A percentile compares a stretch with the other conserved stretches of the same genome.
phyloP scores from a whole-genome alignment of 2,888 invertebrate species.

The Unio pictorum region DNA sequence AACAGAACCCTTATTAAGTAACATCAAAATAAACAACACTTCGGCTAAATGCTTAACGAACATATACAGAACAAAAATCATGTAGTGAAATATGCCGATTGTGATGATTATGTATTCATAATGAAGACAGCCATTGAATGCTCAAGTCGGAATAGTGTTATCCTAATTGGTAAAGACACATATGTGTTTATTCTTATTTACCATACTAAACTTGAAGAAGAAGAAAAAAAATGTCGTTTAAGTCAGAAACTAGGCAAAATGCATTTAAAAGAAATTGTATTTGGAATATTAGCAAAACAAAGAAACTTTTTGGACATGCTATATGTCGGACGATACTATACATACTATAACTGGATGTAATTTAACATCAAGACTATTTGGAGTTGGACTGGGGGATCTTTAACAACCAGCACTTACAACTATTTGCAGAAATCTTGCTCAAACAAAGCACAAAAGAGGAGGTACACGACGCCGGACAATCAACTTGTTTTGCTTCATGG shows the following conservation, averaged over 20 bases:
- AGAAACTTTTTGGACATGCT: slow-evolving; percentile 14
- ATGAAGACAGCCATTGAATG: slow-evolving; percentile 30
- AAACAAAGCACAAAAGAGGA: slow-evolving; percentile 7
- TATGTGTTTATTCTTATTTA: slow-evolving; percentile 46
- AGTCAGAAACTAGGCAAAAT: slow-evolving; percentile 13
- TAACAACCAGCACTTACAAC: slow-evolving; percentile 2
- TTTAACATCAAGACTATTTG: slow-evolving; percentile 32
- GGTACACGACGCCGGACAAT: background rate
- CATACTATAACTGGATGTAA: slow-evolving; percentile 44
- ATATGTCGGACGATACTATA: slow-evolving; percentile 18
- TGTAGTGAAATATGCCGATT: slow-evolving; percentile 25
- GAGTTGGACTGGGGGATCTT: slow-evolving; percentile 20
- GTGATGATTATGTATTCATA: slow-evolving; percentile 47
- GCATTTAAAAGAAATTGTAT: slow-evolving; percentile 8
- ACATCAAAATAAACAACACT: slow-evolving; percentile 38
- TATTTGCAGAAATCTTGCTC: slow-evolving; percentile 3
- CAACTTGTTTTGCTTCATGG: slow-evolving; percentile 19
- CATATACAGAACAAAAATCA: slow-evolving; percentile 12
- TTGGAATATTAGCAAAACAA: slow-evolving; percentile 31
- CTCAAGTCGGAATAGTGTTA: slow-evolving; percentile 15
- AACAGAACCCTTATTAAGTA: slow-evolving; percentile 34
- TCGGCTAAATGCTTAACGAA: slow-evolving; percentile 30
- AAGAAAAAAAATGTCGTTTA: slow-evolving; percentile 20
- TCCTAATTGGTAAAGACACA: slow-evolving; percentile 51
- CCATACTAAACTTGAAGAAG: slow-evolving; percentile 14